Base-by-base conservation (phyloP, 2,113 vertebrate genomes). In the Gulo gulo region DNA sequence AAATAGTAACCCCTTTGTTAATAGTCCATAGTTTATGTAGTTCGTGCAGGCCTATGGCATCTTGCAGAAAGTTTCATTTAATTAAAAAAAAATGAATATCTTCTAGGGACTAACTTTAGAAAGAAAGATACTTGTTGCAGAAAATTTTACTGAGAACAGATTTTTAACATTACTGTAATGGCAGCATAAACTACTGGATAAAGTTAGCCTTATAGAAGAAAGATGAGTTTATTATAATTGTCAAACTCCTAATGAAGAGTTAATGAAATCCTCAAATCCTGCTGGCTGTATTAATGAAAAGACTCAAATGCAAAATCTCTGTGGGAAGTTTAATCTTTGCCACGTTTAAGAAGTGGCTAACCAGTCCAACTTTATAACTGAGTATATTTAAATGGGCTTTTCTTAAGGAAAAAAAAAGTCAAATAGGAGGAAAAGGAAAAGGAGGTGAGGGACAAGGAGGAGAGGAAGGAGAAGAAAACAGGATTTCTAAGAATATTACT, bases 231-330 rank as follows among this genome's bases (percentile, higher is more conserved):
- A 69, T 95, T 84, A 96, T 29, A 11, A 76, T 67, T 59, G 29
- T 91, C 15, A 95, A 61, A 57, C n/a, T 95, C 45, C 42, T 23
- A 95, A 71, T 36, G 47, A 74, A 67, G 31, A 95, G 50, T 94
- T 91, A 71, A 86, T 61, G 21, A 92, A 91, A 36, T 52, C n/a
- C 73, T 96, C 16, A 24, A 93, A 93, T 91, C 57, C 23, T 93
- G 11, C 4, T 67, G 65, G 74, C 20, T 78, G 24, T 50, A 31
- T 63, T 95, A 71, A 39, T 84, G 79, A 86, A 76, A 50, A 84
- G 13, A 79, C 24, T 97, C 42, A 81, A 59, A 90, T 42, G 55
- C 14, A 73, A 80, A 95, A 29, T 36, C 24, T 94, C 10, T 55
- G 45, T 81, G 61, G 65, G 39, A 88, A 90, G 6, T 55, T 52